A percentile compares a stretch with the other conserved stretches of the same genome.
phyloP scores from a whole-genome alignment of 2,888 invertebrate species.

The Idaea straminata region DNA sequence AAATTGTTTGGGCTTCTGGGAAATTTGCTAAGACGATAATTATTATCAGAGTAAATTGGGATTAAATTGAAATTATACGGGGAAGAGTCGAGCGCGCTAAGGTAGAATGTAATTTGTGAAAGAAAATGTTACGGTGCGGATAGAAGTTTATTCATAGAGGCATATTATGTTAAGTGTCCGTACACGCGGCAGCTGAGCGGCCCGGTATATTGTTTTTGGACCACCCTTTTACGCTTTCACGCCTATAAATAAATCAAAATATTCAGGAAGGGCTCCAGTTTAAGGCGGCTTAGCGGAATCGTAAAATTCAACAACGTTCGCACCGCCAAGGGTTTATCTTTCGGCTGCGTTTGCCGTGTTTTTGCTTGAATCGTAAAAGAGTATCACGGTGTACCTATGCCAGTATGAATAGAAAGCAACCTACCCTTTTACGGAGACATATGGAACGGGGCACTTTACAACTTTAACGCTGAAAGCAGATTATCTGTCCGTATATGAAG shows the following conservation, averaged over 20 bases:
- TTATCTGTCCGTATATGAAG: slow-evolving; percentile 48
- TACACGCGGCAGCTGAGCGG: slow-evolving; percentile 55
- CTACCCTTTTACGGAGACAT: slow-evolving; percentile 68
- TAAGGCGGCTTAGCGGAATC: slow-evolving; percentile 79
- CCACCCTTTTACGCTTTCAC: slow-evolving; percentile 76
- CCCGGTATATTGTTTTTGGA: slow-evolving; percentile 74
- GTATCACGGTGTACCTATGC: slow-evolving; percentile 54
- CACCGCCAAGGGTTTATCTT: slow-evolving; percentile 73
- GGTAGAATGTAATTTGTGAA: slow-evolving; percentile 24
- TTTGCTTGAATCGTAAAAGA: slow-evolving; percentile 76
- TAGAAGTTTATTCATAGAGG: slow-evolving; percentile 47
- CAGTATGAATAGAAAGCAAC: slow-evolving; percentile 71
- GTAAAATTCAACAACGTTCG: slow-evolving; percentile 78
- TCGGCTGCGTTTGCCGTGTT: slow-evolving; percentile 68
- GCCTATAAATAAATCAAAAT: slow-evolving; percentile 80
- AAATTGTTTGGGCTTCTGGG: slow-evolving; percentile 58
- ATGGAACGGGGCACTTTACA: slow-evolving; percentile 64
- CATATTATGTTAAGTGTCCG: slow-evolving; percentile 61
- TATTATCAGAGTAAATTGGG: slow-evolving; percentile 36
- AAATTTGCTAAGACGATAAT: slow-evolving; percentile 45
- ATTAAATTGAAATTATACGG: slow-evolving; percentile 23
- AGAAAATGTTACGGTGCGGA: slow-evolving; percentile 33
- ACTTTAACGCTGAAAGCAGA: slow-evolving; percentile 66
- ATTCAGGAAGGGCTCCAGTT: slow-evolving; percentile 79
- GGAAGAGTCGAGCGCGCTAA: slow-evolving; percentile 28